Evolutionary conservation across 2,888 invertebrate species (phyloP).

Genomic region (Poecilus cupreus): DNA sequence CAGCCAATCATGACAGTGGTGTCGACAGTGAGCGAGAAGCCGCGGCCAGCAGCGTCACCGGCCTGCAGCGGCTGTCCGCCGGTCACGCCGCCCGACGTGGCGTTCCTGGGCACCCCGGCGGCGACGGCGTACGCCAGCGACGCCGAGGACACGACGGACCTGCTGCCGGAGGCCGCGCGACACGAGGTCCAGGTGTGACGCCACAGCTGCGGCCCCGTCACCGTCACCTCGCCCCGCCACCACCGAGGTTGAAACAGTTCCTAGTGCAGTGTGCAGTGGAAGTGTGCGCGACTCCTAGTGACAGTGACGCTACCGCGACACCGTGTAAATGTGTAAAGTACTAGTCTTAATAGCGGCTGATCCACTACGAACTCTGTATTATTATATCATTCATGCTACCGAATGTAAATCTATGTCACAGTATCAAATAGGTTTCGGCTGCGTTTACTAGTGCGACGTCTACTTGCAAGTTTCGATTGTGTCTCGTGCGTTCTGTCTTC

Average conservation of each 20-base stretch:
- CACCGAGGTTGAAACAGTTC: conserved; percentile 67
- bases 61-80: conserved; percentile 61
- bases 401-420: conserved; percentile 63
- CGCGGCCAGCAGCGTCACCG: conserved; percentile 65
- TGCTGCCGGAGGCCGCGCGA: conserved; percentile 65
- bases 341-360: conserved; percentile 66
- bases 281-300: not conserved
- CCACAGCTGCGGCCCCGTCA: conserved; percentile 76
- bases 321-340: conserved; percentile 68
- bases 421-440: conserved; percentile 48
- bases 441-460: conserved; percentile 25
- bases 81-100: conserved; percentile 67
- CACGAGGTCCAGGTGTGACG: conserved; percentile 81
- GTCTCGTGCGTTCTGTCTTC: no score
- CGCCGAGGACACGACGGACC: conserved; percentile 63
- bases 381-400: conserved; percentile 63
- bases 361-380: conserved; percentile 64
- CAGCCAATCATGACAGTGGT: conserved; percentile 77
- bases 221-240: conserved; percentile 44
- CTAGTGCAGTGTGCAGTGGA: conserved; percentile 63
- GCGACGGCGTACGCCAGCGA: conserved; percentile 64
- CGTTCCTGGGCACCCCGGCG: conserved; percentile 66
- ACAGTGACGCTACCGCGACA: not conserved
- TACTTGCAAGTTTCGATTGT: conserved; percentile 1
- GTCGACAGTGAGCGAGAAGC: conserved; percentile 73